Evolutionary conservation across 2,888 invertebrate species (phyloP).

Genomic region (Drosophila melanocephala): DNA sequence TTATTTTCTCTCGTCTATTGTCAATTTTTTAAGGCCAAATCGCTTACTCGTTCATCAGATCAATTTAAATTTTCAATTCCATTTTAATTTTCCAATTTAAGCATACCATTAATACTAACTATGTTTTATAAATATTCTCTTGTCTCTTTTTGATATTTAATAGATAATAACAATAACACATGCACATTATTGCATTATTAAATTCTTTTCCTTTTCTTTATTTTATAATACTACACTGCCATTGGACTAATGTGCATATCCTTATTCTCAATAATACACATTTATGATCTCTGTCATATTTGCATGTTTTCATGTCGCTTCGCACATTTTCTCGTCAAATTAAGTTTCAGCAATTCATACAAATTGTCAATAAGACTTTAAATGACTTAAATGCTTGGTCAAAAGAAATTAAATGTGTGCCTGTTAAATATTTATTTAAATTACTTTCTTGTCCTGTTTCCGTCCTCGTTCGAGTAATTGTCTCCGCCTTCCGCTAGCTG

Average conservation of each 20-base stretch:
- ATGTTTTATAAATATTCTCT: neutral
- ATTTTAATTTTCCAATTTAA: neutral
- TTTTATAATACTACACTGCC: neutral
- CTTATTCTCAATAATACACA: neutral
- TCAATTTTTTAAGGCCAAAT: no score
- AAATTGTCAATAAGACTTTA: constrained; percentile 55
- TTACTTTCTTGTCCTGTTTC: constrained; percentile 20
- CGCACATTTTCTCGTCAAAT: neutral
- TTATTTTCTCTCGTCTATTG: neutral
- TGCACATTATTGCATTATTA: neutral
- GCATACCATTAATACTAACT: neutral
- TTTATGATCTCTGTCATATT: neutral
- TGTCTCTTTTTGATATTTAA: neutral
- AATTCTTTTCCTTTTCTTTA: neutral
- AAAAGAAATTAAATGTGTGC: constrained; percentile 26
- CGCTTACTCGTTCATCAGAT: no score
- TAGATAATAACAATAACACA: no score
- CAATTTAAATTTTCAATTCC: neutral
- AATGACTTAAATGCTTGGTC: constrained; percentile 43
- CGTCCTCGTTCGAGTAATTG: neutral
- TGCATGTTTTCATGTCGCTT: neutral
- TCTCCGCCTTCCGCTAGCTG: constrained; percentile 3
- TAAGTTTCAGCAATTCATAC: constrained; percentile 27
- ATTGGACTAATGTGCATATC: neutral
- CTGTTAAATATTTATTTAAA: constrained; percentile 56